Base-by-base conservation (phyloP, 2,113 vertebrate species). In the Struthidea cinerea region DNA sequence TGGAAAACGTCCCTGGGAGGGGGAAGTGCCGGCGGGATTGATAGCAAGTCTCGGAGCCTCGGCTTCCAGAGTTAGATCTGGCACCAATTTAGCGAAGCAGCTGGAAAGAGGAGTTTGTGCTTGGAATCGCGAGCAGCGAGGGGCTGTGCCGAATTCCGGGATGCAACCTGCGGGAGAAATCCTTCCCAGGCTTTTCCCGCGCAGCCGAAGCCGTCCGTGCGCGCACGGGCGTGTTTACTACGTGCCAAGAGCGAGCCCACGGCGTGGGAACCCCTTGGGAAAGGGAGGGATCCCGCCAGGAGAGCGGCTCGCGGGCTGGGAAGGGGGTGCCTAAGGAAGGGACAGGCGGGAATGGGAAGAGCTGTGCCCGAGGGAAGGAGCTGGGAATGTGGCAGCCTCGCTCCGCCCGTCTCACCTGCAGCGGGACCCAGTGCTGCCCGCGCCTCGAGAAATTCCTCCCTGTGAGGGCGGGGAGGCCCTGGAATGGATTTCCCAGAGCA, bases 31-130 rank as follows among this genome's bases (percentile, higher is more conserved):
- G 87, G 82, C 6, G 10, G 91, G 94, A 90, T 94, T 82, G 78
- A 94, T 27, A 90, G 87, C 71, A 16, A 84, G 74, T 44, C 94
- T 96, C 67, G 21, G 28, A 96, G 86, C 56, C 85, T 95, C 77
- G 82, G 75, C 87, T 93, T 88, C 92, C 84, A 71, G 65, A 82
- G 93, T 93, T 65, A 67, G 89, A 74, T 53, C 94, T 97, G 92
- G 89, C 84, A 94, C 81, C 79, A 55, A 94, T 79, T 93, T 84
- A 96, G 93, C 86, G 84, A 89, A 96, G 94, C 87, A 96, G 95
- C 96, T 94, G 96, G 89, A 93, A 68, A 90, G 88, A 96, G 78
- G 94, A 84, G 86, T 56, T 93, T 96, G 87, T 95, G 79, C 96
- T 81, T 23, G 61, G 92, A 92, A 94, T 95, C 30, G 59, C 91